Evolutionary conservation across 2,113 vertebrate species (phyloP).

Genomic region (Triplophysa dalaica): DNA sequence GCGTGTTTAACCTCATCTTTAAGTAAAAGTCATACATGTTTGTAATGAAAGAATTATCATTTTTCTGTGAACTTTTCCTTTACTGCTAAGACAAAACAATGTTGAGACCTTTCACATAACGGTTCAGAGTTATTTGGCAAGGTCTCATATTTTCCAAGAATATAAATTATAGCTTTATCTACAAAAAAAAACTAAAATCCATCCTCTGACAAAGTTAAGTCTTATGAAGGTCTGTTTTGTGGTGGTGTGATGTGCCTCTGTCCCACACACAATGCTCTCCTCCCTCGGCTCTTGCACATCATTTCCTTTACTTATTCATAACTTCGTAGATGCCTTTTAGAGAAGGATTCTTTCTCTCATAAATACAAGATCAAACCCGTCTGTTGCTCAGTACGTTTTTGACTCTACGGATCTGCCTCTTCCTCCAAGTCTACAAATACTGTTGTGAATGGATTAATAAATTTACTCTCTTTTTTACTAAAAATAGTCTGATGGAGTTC

Average conservation of each 20-base stretch:
- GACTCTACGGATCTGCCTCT: slow-evolving; percentile 6
- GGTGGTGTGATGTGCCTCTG: neutral
- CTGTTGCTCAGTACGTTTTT: slow-evolving; percentile 23
- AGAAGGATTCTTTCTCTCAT: slow-evolving; percentile 29
- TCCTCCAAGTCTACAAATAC: slow-evolving; percentile 31
- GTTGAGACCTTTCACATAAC: too few species aligned
- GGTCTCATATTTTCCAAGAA: too few species aligned
- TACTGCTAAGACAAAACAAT: neutral
- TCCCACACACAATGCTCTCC: neutral
- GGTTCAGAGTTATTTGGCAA: too few species aligned
- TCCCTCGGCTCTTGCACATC: slow-evolving; percentile 36
- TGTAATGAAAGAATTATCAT: too few species aligned
- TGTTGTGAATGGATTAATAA: slow-evolving; percentile 52
- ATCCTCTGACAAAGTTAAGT: neutral
- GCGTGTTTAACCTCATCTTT: too few species aligned
- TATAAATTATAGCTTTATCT: too few species aligned
- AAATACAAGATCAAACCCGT: slow-evolving; percentile 51
- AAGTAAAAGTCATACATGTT: too few species aligned
- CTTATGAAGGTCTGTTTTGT: slow-evolving; percentile 8
- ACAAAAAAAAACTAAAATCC: too few species aligned
- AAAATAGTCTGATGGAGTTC: slow-evolving; percentile 25
- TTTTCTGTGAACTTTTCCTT: too few species aligned
- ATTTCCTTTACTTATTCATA: slow-evolving; percentile 43
- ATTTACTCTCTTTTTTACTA: slow-evolving; percentile 11
- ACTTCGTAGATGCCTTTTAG: slow-evolving; percentile 39